These are phyloP conservation scores for Seriola aureovittata DNA, from an alignment of 2,113 vertebrate genomes.

Conservation along the genomic window DNA sequence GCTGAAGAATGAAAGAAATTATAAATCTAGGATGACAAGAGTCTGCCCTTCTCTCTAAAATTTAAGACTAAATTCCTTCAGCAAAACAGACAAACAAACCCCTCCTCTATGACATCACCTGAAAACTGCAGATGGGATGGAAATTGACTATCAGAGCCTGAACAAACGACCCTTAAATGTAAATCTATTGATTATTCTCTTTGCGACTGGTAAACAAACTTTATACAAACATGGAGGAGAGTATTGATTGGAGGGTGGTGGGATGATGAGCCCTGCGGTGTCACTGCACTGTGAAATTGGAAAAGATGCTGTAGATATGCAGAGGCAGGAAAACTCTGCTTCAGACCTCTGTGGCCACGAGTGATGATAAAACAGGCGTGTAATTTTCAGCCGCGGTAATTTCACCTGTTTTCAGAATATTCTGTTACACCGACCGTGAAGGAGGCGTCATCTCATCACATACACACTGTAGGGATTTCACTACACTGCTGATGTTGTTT, in stretches of 20 bases:
- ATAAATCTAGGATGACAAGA: too few species aligned
- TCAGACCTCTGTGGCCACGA: not conserved
- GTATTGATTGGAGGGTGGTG: not conserved
- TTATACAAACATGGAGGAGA: not conserved
- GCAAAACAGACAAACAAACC: too few species aligned
- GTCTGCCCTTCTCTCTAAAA: too few species aligned
- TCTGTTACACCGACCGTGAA: not conserved
- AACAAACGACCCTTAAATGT: not conserved
- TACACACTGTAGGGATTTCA: not conserved
- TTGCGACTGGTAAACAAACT: not conserved
- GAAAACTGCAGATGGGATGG: too few species aligned
- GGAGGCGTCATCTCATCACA: not conserved
- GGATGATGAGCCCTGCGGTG: not conserved
- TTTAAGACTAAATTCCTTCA: too few species aligned
- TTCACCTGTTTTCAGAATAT: slow-evolving; percentile 6
- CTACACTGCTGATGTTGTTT: not conserved
- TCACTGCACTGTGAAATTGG: not conserved
- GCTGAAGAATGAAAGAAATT: too few species aligned
- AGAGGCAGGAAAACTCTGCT: not conserved
- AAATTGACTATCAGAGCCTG: too few species aligned
- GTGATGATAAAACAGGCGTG: slow-evolving; percentile 12
- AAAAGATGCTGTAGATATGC: not conserved
- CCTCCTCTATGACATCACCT: too few species aligned
- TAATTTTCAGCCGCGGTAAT: not conserved
- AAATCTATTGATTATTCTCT: not conserved